Conservation (phyloP, 2,797 vertebrate genomes). For the Oryzias dopingdopingensis region DNA sequence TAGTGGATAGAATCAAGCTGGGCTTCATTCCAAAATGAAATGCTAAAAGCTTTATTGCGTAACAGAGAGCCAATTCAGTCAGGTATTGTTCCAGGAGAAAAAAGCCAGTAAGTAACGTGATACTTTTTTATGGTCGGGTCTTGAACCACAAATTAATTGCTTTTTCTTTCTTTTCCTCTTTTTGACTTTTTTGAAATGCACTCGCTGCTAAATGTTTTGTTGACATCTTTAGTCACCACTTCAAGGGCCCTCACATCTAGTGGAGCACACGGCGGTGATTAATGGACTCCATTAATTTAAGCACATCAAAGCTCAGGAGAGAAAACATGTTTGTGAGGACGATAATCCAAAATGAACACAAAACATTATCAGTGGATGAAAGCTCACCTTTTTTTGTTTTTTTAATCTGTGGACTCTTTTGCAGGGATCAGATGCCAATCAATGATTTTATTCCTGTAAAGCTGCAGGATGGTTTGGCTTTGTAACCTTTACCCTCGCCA, state of each 20-base stretch:
- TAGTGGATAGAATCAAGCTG: neutral
- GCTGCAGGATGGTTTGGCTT: conserved; percentile 19
- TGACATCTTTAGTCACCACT: conserved; percentile 19
- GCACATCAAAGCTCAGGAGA: conserved; percentile 58
- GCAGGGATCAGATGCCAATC: conserved; percentile 60
- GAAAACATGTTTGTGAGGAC: conserved; percentile 47
- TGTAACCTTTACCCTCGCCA: conserved; percentile 26
- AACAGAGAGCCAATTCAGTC: neutral
- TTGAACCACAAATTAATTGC: neutral
- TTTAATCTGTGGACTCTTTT: conserved; percentile 51
- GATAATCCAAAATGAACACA: conserved; percentile 41
- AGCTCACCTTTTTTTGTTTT: conserved; percentile 54
- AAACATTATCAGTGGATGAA: conserved; percentile 55
- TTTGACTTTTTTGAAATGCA: conserved; percentile 5
- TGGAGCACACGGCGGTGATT: conserved; percentile 37
- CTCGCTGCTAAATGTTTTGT: conserved; percentile 21
- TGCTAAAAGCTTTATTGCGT: neutral
- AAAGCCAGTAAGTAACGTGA: too few species aligned
- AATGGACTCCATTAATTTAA: conserved; percentile 57
- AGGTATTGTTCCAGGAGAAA: neutral
- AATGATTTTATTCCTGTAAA: conserved; percentile 45
- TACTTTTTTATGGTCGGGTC: neutral
- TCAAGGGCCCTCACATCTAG: conserved; percentile 31
- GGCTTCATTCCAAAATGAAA: neutral
- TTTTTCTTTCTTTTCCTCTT: neutral